phyloP scores from a whole-genome alignment of 2,797 vertebrate genomes.

The Sebastolobus altivelis region DNA sequence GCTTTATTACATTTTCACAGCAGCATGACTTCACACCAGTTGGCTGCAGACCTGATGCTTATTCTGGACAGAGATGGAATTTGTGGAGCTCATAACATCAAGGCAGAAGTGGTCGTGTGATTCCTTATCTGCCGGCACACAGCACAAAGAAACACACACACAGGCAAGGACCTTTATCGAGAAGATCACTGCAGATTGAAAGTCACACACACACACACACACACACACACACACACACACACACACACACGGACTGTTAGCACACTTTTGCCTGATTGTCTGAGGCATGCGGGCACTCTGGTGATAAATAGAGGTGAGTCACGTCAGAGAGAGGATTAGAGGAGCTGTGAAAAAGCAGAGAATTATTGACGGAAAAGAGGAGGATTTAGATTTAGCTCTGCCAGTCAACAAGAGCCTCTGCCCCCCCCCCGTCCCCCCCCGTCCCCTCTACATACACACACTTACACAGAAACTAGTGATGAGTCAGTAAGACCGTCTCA shows the following conservation, averaged over 20 bases:
- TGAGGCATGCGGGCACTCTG: conserved; percentile 31
- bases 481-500: conserved; percentile 47
- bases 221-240: background rate
- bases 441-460: conserved; percentile 17
- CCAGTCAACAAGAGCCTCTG: conserved; percentile 45
- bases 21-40: conserved; percentile 47
- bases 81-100: conserved; percentile 33
- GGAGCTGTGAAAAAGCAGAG: conserved; percentile 73
- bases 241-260: conserved; percentile 15
- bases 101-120: conserved; percentile 10
- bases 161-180: conserved; percentile 5
- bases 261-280: conserved; percentile 47
- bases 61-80: conserved; percentile 55
- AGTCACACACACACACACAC: conserved; percentile 8
- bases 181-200: conserved; percentile 37
- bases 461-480: conserved; percentile 39
- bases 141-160: background rate
- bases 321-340: conserved; percentile 76
- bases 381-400: conserved; percentile 77
- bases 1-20: conserved; percentile 66
- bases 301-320: conserved; percentile 68
- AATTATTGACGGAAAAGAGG: conserved; percentile 76
- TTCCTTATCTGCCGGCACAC: conserved; percentile 43
- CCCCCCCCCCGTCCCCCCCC: conserved; percentile 23
- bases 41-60: conserved; percentile 37